A percentile compares a stretch with the other conserved stretches of the same genome.
phyloP scores from a whole-genome alignment of 2,797 vertebrate species.

The Platalea minor region DNA sequence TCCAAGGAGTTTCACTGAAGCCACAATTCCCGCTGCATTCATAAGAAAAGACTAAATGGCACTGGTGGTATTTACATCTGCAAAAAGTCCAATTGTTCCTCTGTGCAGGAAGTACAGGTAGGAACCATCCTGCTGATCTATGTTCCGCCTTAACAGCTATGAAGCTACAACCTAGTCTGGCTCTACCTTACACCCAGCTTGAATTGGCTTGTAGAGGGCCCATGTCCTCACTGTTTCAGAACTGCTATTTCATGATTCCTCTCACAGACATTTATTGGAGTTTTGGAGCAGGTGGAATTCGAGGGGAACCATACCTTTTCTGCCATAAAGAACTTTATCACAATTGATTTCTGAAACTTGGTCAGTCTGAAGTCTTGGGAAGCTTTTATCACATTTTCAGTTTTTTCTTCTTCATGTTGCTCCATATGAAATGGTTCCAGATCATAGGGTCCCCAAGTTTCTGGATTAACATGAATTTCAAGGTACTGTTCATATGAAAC shows the following conservation, averaged over 20 bases:
- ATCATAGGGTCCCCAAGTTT: slow-evolving; percentile 52
- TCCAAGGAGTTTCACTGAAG: not conserved
- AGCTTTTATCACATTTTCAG: not conserved
- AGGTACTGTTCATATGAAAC: slow-evolving; percentile 70
- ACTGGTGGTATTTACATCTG: not conserved
- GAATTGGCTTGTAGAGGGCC: not conserved
- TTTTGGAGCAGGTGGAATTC: not conserved
- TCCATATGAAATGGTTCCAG: not conserved
- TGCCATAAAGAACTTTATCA: slow-evolving; percentile 82
- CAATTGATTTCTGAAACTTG: slow-evolving; percentile 82
- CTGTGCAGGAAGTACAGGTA: not conserved
- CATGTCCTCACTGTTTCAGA: not conserved
- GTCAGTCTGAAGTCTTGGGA: slow-evolving; percentile 73
- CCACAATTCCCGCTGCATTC: not conserved
- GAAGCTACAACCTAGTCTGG: not conserved
- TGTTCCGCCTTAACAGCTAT: not conserved
- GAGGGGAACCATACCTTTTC: slow-evolving; percentile 74
- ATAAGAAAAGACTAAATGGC: not conserved
- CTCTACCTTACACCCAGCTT: not conserved
- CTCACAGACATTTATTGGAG: not conserved
- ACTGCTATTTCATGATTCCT: not conserved
- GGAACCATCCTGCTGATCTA: not conserved
- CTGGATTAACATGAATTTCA: slow-evolving; percentile 76
- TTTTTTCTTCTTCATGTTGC: not conserved
- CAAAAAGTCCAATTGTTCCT: not conserved